Evolutionary conservation across 30 jellyfish, hydroid and myxozoan genomes (phyloP), one percentile per base, ranked within the genome.

Genomic region (Haliclystus octoradiatus): DNA sequence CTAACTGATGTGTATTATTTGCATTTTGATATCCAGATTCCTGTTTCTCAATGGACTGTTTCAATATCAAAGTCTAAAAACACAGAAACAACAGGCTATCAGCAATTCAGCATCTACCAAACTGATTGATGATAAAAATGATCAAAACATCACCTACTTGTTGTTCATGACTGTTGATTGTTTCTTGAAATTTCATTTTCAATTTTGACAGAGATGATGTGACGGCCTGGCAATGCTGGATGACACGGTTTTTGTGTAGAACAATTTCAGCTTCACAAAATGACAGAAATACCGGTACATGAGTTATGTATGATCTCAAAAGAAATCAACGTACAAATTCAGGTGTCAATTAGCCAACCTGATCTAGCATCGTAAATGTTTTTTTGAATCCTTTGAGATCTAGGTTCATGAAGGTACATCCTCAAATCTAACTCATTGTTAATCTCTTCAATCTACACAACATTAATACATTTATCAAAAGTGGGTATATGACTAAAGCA

Each of bases 391-490:
- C 93, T 62, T 2, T 34, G 34, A 5, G 83, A 72, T 68, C 96
- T 71, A n/a, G 96, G 96, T 47, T 85, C 93, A 52, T 85, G 96
- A 31, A 85, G 76, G 69, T 85, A 91, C 3, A 85, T 76, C 2
- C 96, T 46, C 50, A 85, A 46, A 49, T 85, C 93, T n/a, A 85
- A 61, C 53, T 85, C 96, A 61, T 85, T 85, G 85, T 73, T 61
- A 31, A 78, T 64, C 83, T 85, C 96, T 62, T 73, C 84, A 26
- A 66, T 62, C 88, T 82, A 60, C 5, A 31, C 52, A 70, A 23
- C 12, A 57, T 5, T 5, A 57, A 22, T 57, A 5, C 31, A 23
- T 26, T 26, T n/a, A 47, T n/a, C n/a, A n/a, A n/a, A n/a, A n/a
- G n/a, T n/a, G n/a, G n/a, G n/a, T n/a, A n/a, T n/a, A n/a, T n/a